Conservation (phyloP, 2,888 invertebrate genomes). For the Drosophila niveifrons region DNA sequence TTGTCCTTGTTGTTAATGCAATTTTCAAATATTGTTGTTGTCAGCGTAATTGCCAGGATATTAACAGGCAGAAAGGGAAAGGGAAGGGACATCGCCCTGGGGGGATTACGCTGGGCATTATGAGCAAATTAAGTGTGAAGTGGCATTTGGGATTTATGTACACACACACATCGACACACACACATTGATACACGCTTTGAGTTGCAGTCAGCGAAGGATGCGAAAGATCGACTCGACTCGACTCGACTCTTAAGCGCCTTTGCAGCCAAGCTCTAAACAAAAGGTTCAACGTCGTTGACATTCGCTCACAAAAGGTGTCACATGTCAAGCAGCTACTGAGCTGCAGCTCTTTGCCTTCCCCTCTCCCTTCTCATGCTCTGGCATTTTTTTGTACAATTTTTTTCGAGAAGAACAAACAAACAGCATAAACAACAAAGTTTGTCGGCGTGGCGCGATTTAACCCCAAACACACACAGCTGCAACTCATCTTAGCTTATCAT, state of each 20-base stretch:
- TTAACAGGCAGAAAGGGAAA: conserved; percentile 47
- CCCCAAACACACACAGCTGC: conserved; percentile 33
- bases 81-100: conserved; percentile 30
- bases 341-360: neutral
- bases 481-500: conserved; percentile 64
- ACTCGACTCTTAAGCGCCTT: conserved; percentile 53
- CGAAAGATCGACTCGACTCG: conserved; percentile 42
- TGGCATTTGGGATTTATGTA: conserved; percentile 76
- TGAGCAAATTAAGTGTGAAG: conserved; percentile 84
- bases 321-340: conserved; percentile 67
- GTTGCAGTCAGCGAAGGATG: conserved; percentile 38
- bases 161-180: conserved; percentile 29
- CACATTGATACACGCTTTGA: conserved; percentile 9
- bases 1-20: conserved; percentile 51
- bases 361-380: neutral
- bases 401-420: conserved; percentile 44
- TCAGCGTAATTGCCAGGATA: conserved; percentile 77
- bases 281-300: conserved; percentile 51
- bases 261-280: conserved; percentile 47
- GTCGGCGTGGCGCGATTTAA: conserved; percentile 46
- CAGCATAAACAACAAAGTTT: conserved; percentile 31
- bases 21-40: conserved; percentile 77
- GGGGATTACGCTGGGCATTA: conserved; percentile 80
- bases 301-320: conserved; percentile 74
- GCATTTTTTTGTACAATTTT: conserved; percentile 1